Percentiles rank a stretch among this genome's conserved stretches.
These are phyloP conservation scores for Panagrolaimus sp. DNA, from an alignment of 1,140 invertebrate genomes.

Conservation along the genomic window DNA sequence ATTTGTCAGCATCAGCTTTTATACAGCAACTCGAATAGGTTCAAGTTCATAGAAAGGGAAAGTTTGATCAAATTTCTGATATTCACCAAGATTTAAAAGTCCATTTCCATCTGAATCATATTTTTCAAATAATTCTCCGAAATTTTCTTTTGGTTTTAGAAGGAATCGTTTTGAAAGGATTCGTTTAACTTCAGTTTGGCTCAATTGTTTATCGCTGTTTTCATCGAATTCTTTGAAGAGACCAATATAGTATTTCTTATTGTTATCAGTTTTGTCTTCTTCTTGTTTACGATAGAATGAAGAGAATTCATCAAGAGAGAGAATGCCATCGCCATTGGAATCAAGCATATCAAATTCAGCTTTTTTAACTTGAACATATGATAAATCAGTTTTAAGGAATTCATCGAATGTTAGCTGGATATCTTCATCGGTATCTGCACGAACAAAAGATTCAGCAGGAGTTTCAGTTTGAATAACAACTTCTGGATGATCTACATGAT, in stretches of 20 bases:
- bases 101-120: not conserved
- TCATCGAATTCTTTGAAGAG: conserved; percentile 10
- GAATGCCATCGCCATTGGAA: not conserved
- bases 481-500: not conserved
- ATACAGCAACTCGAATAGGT: not conserved
- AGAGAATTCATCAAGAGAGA: not conserved
- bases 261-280: not conserved
- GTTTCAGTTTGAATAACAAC: not conserved
- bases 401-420: not conserved
- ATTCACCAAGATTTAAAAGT: not conserved
- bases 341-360: conserved; percentile 1
- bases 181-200: conserved; percentile 1
- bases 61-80: not conserved
- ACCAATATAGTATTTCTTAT: not conserved
- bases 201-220: not conserved
- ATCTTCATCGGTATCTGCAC: not conserved
- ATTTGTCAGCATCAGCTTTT: not conserved
- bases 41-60: conserved; percentile 8
- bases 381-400: not conserved
- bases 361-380: not conserved
- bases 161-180: conserved; percentile 7
- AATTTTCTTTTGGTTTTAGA: conserved; percentile 2
- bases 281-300: not conserved
- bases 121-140: not conserved
- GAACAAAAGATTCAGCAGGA: not conserved